These are phyloP conservation scores for Scartelaos histophorus DNA, from an alignment of 2,113 vertebrate genomes.

Conservation along the genomic window DNA sequence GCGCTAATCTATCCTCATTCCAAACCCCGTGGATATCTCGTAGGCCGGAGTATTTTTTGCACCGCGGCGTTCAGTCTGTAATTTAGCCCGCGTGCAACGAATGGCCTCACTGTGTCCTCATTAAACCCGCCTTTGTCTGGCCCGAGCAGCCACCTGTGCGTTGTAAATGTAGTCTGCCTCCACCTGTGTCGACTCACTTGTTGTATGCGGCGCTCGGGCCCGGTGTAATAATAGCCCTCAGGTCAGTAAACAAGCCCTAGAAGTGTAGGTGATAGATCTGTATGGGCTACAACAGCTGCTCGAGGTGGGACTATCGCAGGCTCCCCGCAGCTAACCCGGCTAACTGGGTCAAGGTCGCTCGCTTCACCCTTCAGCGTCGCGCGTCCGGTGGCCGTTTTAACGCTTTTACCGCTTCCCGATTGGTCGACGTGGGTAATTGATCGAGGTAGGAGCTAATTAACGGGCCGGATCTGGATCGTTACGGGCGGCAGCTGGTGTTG, in stretches of 20 bases:
- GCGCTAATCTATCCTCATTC: too few relatives aligned
- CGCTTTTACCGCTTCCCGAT: slow-evolving; percentile 26
- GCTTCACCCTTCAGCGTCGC: slow-evolving; percentile 46
- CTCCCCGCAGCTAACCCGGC: slow-evolving; percentile 21
- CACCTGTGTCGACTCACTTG: slow-evolving; percentile 16
- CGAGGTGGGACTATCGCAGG: slow-evolving; percentile 11
- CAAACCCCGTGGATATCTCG: too few relatives aligned
- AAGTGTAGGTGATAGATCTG: slow-evolving; percentile 47
- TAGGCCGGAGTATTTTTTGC: not conserved
- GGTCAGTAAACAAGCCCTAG: slow-evolving; percentile 50
- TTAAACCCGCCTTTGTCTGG: not conserved
- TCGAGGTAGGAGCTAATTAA: slow-evolving; percentile 48
- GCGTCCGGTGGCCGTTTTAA: slow-evolving; percentile 41
- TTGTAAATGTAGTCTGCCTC: slow-evolving; percentile 3
- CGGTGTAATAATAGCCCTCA: slow-evolving; percentile 41
- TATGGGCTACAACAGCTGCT: slow-evolving; percentile 58
- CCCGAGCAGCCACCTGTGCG: slow-evolving; percentile 6
- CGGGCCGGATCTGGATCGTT: slow-evolving; percentile 28
- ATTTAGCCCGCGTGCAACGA: not conserved
- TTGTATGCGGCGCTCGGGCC: slow-evolving; percentile 33
- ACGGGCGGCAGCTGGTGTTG: slow-evolving; percentile 45
- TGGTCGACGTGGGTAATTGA: slow-evolving; percentile 57
- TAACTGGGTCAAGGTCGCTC: slow-evolving; percentile 68
- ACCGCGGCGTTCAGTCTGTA: not conserved
- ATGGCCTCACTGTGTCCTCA: not conserved